Conservation (phyloP, 2,113 vertebrate genomes). For the Nicator chloris region DNA sequence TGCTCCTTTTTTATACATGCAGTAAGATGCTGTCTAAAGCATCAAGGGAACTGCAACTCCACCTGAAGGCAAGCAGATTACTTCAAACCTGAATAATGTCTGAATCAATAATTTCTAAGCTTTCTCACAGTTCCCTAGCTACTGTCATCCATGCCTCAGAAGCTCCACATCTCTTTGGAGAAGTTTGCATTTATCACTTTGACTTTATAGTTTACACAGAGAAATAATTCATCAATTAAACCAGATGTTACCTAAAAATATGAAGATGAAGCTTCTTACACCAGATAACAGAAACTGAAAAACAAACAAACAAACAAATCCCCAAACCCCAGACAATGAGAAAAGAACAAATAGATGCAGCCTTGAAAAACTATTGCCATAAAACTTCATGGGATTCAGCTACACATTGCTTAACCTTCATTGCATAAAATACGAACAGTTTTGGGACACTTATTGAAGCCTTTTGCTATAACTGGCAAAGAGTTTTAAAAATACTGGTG, state of each 20-base stretch:
- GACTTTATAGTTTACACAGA: not conserved
- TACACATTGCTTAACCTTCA: not conserved
- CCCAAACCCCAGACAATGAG: not conserved
- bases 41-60: not conserved
- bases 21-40: not conserved
- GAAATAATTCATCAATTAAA: conserved; percentile 5
- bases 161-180: not conserved
- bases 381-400: not conserved
- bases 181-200: not conserved
- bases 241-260: not conserved
- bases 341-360: not conserved
- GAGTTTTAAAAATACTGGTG: not conserved
- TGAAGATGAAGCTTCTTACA: not conserved
- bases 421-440: not conserved
- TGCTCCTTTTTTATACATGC: not conserved
- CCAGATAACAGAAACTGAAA: not conserved
- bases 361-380: not conserved
- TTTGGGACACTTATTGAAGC: not conserved
- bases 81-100: not conserved
- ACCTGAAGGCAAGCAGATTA: not conserved
- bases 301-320: not conserved
- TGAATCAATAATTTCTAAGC: not conserved
- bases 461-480: not conserved
- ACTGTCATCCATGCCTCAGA: not conserved
- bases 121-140: not conserved